These are phyloP conservation scores for Poeciliopsis retropinna DNA, from an alignment of 2,113 vertebrate genomes.

Conservation along the genomic window DNA sequence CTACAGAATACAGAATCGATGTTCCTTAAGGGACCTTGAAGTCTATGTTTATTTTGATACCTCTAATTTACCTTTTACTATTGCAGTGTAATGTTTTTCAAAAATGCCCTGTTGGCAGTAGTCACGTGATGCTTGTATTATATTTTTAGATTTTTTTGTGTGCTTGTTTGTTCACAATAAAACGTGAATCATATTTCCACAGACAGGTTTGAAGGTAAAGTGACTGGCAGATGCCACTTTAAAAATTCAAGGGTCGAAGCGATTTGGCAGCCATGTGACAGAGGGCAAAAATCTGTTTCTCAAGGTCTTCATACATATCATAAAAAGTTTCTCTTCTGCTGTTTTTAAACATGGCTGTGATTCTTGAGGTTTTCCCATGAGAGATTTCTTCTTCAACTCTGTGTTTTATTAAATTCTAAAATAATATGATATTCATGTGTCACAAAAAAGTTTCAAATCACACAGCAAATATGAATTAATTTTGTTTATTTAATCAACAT, in stretches of 20 bases:
- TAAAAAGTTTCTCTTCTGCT: background rate
- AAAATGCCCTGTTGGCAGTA: no score
- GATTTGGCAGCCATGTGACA: background rate
- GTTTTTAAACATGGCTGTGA: background rate
- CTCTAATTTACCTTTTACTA: no score
- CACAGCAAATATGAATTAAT: background rate
- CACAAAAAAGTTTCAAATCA: background rate
- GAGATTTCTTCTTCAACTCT: background rate
- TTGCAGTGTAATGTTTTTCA: no score
- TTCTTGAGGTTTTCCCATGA: background rate
- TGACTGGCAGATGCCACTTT: conserved; percentile 52
- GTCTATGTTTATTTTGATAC: no score
- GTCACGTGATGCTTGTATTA: no score
- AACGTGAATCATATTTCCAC: background rate
- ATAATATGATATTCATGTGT: background rate
- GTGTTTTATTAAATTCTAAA: background rate
- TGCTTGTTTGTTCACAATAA: background rate
- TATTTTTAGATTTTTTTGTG: background rate
- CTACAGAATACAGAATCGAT: no score
- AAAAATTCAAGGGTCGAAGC: background rate
- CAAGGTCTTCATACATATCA: background rate
- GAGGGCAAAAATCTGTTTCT: background rate
- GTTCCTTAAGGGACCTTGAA: no score
- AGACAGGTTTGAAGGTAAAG: background rate
- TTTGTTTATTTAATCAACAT: background rate